These are phyloP conservation scores for Calliopum simillimum DNA, from an alignment of 2,888 invertebrate species.

Conservation along the genomic window DNA sequence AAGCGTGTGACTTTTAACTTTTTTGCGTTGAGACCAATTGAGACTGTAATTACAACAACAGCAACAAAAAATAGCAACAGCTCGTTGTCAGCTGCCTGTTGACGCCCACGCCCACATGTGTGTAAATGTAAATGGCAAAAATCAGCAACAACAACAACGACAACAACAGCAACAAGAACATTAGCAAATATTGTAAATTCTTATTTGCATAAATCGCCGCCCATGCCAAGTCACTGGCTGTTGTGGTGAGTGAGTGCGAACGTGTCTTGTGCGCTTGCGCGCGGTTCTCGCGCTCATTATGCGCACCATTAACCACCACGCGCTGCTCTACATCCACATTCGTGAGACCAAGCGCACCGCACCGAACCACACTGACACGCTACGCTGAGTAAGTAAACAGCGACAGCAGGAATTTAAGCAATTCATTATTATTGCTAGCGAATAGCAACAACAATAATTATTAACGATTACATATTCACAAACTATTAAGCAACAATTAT, in stretches of 20 bases:
- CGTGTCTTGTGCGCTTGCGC: slow-evolving; percentile 42
- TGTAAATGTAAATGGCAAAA: not conserved
- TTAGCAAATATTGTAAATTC: not conserved
- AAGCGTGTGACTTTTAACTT: slow-evolving; percentile 47
- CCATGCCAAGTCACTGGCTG: not conserved
- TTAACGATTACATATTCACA: not conserved
- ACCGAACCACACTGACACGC: no score
- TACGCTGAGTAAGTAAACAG: not conserved
- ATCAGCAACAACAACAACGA: slow-evolving; percentile 20
- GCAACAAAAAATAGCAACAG: not conserved
- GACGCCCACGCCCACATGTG: slow-evolving; percentile 7
- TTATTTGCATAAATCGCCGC: slow-evolving; percentile 13
- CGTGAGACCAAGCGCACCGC: not conserved
- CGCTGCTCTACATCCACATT: not conserved
- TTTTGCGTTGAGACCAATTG: not conserved
- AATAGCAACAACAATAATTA: slow-evolving; percentile 16
- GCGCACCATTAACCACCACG: slow-evolving; percentile 45
- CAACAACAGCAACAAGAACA: slow-evolving; percentile 24
- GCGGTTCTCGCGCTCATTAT: slow-evolving; percentile 41
- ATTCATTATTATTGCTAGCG: slow-evolving; percentile 18
- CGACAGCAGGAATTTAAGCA: slow-evolving; percentile 21
- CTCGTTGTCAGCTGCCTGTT: not conserved
- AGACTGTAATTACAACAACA: slow-evolving; percentile 20
- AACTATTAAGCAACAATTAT: slow-evolving; percentile 20
- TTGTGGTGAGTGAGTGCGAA: slow-evolving; percentile 33